Base-by-base conservation (phyloP, 2,113 vertebrate species). In the Sphaerodactylus townsendi region DNA sequence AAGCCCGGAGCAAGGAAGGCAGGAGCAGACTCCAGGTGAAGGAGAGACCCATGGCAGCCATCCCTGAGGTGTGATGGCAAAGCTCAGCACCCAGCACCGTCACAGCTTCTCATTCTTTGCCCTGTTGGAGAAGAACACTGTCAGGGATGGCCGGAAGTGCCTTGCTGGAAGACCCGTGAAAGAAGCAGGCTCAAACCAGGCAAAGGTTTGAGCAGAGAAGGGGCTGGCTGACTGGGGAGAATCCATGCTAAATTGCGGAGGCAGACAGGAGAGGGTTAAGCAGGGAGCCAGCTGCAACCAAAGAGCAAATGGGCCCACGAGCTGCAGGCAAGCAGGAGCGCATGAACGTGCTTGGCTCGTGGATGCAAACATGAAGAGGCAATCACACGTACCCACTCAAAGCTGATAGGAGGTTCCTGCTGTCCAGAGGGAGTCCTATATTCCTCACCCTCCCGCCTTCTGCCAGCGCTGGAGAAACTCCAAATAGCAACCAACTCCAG, bases 11-110 rank as follows among this genome's bases (percentile, higher is more conserved):
- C 30, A 71, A 10, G 0, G 44, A 53, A 0, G 89, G 74, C 71
- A 93, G 83, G 33, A 89, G n/a, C 10, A 92, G 74, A 59, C 56
- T 39, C 83, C 77, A 92, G 84, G 44, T 83, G 21, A 71, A 83
- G 62, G 76, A 46, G 35, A 41, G 14, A 3, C 33, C 56, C n/a
- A 70, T 7, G 17, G 44, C 30, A 41, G 79, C 91, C 94, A 95
- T 95, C 81, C 44, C 88, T 25, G 53, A 48, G 0, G 53, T 28
- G 9, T 46, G 33, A 19, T 1, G 23, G 66, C 39, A 23, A 59
- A n/a, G 14, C 59, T 70, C 82, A 84, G 69, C 5, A 1, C 64
- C 76, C 66, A 64, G 68, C 41, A 23, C 2, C 2, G 53, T 79
- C 68, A n/a, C n/a, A 6, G 17, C 50, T 64, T 21, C 79, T 71